These are phyloP conservation scores for Leptinotarsa juncta DNA, from an alignment of 2,888 invertebrate species.

Conservation along the genomic window DNA sequence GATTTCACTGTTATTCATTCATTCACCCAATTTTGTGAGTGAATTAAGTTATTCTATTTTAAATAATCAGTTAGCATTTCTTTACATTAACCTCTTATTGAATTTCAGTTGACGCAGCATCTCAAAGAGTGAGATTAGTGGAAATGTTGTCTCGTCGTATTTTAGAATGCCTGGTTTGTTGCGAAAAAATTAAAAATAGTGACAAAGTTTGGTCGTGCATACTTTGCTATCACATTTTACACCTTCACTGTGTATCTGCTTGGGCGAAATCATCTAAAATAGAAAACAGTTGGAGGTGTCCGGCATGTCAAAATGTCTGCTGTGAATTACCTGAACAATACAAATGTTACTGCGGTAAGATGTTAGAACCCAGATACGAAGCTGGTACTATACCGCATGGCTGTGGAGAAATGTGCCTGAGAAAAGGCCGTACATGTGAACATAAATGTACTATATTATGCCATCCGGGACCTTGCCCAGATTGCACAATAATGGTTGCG, in stretches of 20 bases:
- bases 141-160: constrained; percentile 85
- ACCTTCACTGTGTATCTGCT: constrained; percentile 88
- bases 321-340: constrained; percentile 82
- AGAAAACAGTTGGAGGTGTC: constrained; percentile 93
- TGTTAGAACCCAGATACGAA: constrained; percentile 78
- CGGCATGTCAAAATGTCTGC: constrained; percentile 91
- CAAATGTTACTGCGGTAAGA: constrained; percentile 90
- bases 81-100: background rate
- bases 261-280: constrained; percentile 88
- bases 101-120: constrained; percentile 69
- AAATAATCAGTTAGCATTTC: background rate
- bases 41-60: no score
- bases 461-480: constrained; percentile 96
- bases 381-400: constrained; percentile 87
- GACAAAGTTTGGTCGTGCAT: constrained; percentile 92
- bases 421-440: constrained; percentile 68
- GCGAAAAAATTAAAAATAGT: constrained; percentile 83
- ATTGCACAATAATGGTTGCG: constrained; percentile 81
- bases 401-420: constrained; percentile 89
- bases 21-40: no score
- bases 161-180: constrained; percentile 95
- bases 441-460: constrained; percentile 85
- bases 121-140: constrained; percentile 85
- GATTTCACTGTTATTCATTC: no score
- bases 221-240: constrained; percentile 93